phyloP scores from a whole-genome alignment of 2,113 vertebrate genomes.

The Thryonomys swinderianus region DNA sequence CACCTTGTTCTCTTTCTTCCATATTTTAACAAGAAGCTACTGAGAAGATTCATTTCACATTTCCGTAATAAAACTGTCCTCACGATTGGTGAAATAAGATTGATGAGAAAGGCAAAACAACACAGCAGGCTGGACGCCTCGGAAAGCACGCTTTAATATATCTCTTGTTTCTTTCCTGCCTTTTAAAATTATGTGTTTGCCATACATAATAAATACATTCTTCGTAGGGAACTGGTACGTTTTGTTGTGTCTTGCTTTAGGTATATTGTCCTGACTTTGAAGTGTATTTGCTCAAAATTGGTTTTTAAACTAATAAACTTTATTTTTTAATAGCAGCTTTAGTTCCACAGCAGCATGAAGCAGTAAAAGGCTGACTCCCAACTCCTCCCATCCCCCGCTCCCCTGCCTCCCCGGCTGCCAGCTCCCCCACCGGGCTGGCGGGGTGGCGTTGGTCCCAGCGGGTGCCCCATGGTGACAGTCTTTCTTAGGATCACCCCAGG shows the following conservation, averaged over 20 bases:
- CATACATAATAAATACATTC: not conserved
- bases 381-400: fast-evolving
- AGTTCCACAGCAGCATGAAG: not conserved
- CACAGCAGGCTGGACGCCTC: not conserved
- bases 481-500: fast-evolving
- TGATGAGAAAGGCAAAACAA: not conserved
- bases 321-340: not conserved
- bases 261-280: not conserved
- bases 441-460: not conserved
- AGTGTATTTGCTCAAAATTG: not conserved
- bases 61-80: not conserved
- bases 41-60: not conserved
- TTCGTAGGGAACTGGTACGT: not conserved
- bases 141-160: not conserved
- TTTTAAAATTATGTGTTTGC: not conserved
- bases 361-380: not conserved
- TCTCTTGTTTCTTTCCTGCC: not conserved
- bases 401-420: not conserved
- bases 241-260: not conserved
- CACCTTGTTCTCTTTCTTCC: not conserved
- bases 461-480: not conserved
- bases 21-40: not conserved
- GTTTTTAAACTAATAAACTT: not conserved
- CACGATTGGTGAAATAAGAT: not conserved
- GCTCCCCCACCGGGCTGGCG: too few species aligned